phyloP scores from a whole-genome alignment of 2,797 vertebrate species.

The Semotilus atromaculatus region DNA sequence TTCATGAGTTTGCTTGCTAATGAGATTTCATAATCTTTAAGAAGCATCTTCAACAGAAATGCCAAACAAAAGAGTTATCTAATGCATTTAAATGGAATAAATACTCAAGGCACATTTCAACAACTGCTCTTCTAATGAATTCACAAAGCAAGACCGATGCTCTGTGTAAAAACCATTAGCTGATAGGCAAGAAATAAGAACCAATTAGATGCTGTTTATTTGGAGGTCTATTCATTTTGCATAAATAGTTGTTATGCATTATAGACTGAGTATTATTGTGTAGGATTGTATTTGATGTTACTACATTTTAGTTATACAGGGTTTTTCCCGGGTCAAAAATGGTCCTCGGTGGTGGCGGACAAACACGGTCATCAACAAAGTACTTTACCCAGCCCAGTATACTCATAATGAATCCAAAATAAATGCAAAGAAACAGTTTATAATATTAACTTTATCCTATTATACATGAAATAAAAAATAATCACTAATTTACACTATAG shows the following conservation, averaged over 20 bases:
- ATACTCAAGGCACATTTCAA: slow-evolving; percentile 24
- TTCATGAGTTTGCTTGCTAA: slow-evolving; percentile 30
- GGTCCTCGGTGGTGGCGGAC: too few species aligned
- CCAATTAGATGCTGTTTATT: slow-evolving; percentile 19
- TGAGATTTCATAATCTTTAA: slow-evolving; percentile 33
- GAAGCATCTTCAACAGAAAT: slow-evolving; percentile 37
- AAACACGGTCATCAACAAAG: too few species aligned
- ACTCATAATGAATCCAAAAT: too few species aligned
- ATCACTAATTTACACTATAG: too few species aligned
- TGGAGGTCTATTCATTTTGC: neutral
- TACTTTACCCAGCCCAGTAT: too few species aligned
- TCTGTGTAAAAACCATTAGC: slow-evolving; percentile 12
- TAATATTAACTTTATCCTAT: too few species aligned
- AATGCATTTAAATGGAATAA: slow-evolving; percentile 39
- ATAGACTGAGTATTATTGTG: neutral
- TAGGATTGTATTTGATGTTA: neutral
- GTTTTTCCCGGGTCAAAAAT: too few species aligned
- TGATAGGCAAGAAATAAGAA: slow-evolving; percentile 15
- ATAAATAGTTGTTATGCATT: neutral
- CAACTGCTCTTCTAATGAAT: slow-evolving; percentile 23
- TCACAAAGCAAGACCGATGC: neutral
- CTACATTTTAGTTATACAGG: neutral
- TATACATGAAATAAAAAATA: too few species aligned
- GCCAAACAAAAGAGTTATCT: slow-evolving; percentile 28
- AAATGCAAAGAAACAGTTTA: too few species aligned